Evolutionary conservation across 2,888 invertebrate genomes (phyloP).

Genomic region (Scaeva pyrastri): DNA sequence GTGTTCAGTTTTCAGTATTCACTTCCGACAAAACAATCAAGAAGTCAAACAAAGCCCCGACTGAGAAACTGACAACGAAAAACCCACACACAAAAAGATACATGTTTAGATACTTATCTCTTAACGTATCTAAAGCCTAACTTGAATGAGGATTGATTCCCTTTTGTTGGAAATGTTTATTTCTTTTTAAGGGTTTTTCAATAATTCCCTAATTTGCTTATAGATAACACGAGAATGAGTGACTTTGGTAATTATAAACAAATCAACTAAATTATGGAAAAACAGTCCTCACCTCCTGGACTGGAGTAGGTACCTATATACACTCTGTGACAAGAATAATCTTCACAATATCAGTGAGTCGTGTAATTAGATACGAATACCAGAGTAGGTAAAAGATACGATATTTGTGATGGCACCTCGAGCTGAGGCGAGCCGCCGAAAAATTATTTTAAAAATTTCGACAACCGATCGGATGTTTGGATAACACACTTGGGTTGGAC

Average conservation of each 20-base stretch:
- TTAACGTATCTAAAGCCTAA: neutral
- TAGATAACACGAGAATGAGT: constrained; percentile 32
- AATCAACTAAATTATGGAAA: constrained; percentile 64
- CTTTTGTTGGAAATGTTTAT: constrained; percentile 28
- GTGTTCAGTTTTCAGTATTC: no score
- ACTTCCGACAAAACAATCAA: constrained; percentile 57
- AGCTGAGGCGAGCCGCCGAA: constrained; percentile 55
- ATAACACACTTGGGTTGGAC: constrained; percentile 60
- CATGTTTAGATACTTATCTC: constrained; percentile 61
- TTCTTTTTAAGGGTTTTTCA: constrained; percentile 61
- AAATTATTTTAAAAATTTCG: constrained; percentile 70
- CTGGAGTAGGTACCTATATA: neutral
- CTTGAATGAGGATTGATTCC: constrained; percentile 34
- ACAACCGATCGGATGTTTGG: constrained; percentile 67
- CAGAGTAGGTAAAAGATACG: constrained; percentile 3
- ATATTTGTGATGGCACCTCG: constrained; percentile 50
- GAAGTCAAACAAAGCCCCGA: constrained; percentile 45
- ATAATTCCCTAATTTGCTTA: constrained; percentile 68
- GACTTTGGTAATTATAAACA: constrained; percentile 68
- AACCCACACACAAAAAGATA: neutral
- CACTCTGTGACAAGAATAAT: constrained; percentile 39
- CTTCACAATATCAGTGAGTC: constrained; percentile 65
- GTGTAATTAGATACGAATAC: constrained; percentile 73
- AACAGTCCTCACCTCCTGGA: constrained; percentile 31
- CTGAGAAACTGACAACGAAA: constrained; percentile 17